These are phyloP conservation scores for Dasyprocta punctata DNA, from an alignment of 2,113 vertebrate species.

Conservation along the genomic window DNA sequence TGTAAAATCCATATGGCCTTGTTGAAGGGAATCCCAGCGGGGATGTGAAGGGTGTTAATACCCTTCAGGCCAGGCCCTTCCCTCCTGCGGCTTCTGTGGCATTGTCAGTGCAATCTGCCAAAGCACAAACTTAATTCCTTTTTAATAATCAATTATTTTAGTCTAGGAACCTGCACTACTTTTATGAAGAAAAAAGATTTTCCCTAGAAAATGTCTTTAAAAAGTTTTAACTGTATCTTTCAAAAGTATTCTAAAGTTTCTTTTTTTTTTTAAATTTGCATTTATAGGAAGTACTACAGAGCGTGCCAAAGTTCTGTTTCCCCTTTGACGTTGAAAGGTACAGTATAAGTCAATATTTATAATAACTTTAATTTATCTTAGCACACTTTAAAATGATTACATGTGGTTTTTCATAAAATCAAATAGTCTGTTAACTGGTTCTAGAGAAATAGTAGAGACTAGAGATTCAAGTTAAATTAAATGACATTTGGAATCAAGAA, in stretches of 20 bases:
- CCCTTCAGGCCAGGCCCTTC: slow-evolving; percentile 92
- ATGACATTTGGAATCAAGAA: neutral
- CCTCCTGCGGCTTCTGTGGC: slow-evolving; percentile 92
- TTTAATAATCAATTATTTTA: slow-evolving; percentile 97
- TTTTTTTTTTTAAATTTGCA: slow-evolving; percentile 69
- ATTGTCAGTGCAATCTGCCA: slow-evolving; percentile 98
- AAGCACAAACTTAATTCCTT: slow-evolving; percentile 91
- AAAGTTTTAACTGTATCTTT: slow-evolving; percentile 56
- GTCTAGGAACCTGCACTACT: slow-evolving; percentile 85
- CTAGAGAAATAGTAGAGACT: neutral
- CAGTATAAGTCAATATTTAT: neutral
- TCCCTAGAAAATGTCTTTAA: slow-evolving; percentile 42
- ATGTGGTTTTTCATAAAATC: neutral
- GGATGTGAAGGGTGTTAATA: slow-evolving; percentile 96
- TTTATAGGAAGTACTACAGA: slow-evolving; percentile 96
- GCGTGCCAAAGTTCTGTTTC: slow-evolving; percentile 98
- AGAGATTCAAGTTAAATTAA: neutral
- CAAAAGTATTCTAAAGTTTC: slow-evolving; percentile 62
- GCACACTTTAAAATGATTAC: neutral
- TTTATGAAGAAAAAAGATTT: slow-evolving; percentile 70
- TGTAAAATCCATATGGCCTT: slow-evolving; percentile 99
- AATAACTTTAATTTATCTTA: neutral
- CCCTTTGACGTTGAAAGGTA: slow-evolving; percentile 99
- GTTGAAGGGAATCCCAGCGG: slow-evolving; percentile 93
- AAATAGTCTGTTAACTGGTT: neutral